A percentile compares a stretch with the other conserved stretches of the same genome.
Conservation (phyloP, 35 echinoderm and acorn worm species). For the Ptychodera flava region DNA sequence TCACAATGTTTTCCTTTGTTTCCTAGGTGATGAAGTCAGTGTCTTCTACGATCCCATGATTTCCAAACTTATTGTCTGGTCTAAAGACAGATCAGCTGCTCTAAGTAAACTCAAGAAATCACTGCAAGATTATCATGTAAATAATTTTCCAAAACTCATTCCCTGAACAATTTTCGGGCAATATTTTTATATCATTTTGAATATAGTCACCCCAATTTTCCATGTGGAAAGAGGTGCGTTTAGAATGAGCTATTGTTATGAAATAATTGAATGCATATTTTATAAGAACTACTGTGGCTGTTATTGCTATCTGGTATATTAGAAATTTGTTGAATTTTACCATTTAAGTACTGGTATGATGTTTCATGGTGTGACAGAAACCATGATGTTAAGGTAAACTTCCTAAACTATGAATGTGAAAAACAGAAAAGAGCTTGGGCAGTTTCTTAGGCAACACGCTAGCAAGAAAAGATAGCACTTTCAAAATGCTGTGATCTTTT, state of each 20-base stretch:
- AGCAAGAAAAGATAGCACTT: too few species aligned
- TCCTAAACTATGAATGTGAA: too few species aligned
- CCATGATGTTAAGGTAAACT: too few species aligned
- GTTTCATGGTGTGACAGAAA: too few species aligned
- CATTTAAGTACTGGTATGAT: too few species aligned
- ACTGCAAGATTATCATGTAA: slow-evolving; percentile 82
- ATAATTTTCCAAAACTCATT: too few species aligned
- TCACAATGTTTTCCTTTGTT: too few species aligned
- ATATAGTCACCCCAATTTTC: not conserved
- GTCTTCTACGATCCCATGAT: slow-evolving; percentile 98
- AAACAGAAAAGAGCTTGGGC: too few species aligned
- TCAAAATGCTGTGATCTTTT: too few species aligned
- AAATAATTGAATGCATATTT: not conserved
- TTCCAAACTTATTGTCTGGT: slow-evolving; percentile 95
- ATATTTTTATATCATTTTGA: not conserved
- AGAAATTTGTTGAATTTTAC: not conserved
- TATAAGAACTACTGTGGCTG: not conserved
- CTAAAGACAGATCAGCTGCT: slow-evolving; percentile 61
- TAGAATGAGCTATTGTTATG: not conserved
- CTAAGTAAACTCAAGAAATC: slow-evolving; percentile 69
- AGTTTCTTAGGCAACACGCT: too few species aligned
- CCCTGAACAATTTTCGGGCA: too few species aligned
- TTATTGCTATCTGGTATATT: not conserved
- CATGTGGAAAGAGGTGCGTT: not conserved
- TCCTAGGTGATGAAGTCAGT: slow-evolving; percentile 89